Evolutionary conservation across 1,140 invertebrate species (phyloP).

Genomic region (Helicoverpa armigera): DNA sequence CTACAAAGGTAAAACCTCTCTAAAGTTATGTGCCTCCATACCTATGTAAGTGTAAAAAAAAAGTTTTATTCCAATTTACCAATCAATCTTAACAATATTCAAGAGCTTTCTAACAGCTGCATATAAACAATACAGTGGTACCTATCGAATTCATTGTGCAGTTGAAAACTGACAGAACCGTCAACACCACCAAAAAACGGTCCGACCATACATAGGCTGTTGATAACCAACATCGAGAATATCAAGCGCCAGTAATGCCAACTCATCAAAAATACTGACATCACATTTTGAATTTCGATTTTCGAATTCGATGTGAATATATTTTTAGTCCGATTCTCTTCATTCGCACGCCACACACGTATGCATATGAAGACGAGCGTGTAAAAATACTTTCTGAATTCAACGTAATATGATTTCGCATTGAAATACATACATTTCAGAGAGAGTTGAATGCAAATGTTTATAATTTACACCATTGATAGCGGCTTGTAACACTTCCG

Average conservation of each 20-base stretch:
- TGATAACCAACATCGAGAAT: not conserved
- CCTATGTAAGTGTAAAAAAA: too few species aligned
- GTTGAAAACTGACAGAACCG: too few species aligned
- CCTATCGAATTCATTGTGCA: too few species aligned
- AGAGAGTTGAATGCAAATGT: conserved; percentile 6
- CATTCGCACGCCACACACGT: conserved; percentile 1
- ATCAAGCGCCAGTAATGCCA: not conserved
- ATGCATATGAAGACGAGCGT: conserved; percentile 8
- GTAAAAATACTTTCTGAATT: conserved; percentile 29
- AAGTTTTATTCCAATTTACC: too few species aligned
- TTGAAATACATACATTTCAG: conserved; percentile 19
- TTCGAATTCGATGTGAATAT: conserved; percentile 34
- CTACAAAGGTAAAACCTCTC: not conserved
- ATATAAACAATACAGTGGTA: too few species aligned
- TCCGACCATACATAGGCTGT: too few species aligned
- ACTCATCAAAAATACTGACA: conserved; percentile 19
- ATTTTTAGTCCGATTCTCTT: conserved; percentile 21
- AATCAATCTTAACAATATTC: too few species aligned
- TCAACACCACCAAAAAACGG: too few species aligned
- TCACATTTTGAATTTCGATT: conserved; percentile 24
- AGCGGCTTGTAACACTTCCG: not conserved
- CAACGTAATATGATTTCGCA: conserved; percentile 11
- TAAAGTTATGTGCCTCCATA: too few species aligned
- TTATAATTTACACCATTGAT: conserved; percentile 18
- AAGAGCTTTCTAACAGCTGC: too few species aligned